Percentiles rank a stretch among this genome's conserved stretches.
phyloP scores from a whole-genome alignment of 2,797 vertebrate genomes.

The Gouania willdenowi region DNA sequence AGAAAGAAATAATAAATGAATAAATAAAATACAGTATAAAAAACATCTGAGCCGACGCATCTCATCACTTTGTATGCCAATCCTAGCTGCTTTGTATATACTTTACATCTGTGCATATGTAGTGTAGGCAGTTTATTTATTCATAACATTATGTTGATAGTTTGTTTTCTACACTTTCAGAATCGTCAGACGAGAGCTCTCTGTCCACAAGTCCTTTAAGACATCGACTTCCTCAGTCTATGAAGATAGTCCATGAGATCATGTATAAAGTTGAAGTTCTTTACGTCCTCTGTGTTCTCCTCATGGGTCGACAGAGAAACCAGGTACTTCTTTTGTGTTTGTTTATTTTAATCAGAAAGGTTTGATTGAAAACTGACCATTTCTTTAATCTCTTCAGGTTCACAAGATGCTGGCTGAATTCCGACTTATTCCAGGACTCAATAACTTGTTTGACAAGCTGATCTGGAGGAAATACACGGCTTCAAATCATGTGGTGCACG shows the following conservation, averaged over 20 bases:
- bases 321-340: slow-evolving; percentile 75
- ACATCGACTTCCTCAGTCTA: slow-evolving; percentile 91
- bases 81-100: no score
- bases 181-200: slow-evolving; percentile 90
- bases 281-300: slow-evolving; percentile 93
- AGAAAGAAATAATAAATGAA: no score
- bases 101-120: no score
- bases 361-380: no score
- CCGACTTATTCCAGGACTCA: slow-evolving; percentile 94
- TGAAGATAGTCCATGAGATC: slow-evolving; percentile 99
- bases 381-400: slow-evolving; percentile 72
- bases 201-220: slow-evolving; percentile 86
- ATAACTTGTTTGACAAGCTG: slow-evolving; percentile 96
- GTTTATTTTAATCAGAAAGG: no score
- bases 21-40: no score
- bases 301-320: slow-evolving; percentile 97
- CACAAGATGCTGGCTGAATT: slow-evolving; percentile 98
- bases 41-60: no score
- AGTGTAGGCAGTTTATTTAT: not conserved
- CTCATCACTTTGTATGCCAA: no score
- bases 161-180: slow-evolving; percentile 60
- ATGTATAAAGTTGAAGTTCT: slow-evolving; percentile 99
- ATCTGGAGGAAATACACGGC: slow-evolving; percentile 96
- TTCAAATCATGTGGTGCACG: slow-evolving; percentile 88
- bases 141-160: not conserved